These are phyloP conservation scores for Podiceps cristatus DNA, from an alignment of 2,113 vertebrate genomes.

Conservation along the genomic window DNA sequence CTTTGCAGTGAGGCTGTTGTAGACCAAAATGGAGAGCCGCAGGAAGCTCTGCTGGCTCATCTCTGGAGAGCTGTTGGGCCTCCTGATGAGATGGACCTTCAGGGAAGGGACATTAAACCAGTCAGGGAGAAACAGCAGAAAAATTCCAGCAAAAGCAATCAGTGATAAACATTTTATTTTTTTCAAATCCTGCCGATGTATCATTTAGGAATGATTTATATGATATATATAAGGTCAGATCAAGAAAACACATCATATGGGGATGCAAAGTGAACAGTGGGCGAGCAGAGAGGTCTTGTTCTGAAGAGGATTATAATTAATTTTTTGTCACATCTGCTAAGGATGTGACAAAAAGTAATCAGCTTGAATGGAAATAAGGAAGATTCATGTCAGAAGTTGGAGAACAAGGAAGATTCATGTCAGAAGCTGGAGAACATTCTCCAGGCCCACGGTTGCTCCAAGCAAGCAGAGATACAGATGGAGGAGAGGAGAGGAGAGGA, in stretches of 20 bases:
- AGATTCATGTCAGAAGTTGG: not conserved
- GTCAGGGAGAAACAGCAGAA: not conserved
- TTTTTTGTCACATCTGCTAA: not conserved
- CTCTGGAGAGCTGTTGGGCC: not conserved
- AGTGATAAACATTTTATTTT: not conserved
- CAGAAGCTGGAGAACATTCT: not conserved
- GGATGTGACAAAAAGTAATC: not conserved
- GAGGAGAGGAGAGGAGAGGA: rapidly evolving
- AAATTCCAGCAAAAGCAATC: not conserved
- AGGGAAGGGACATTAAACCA: not conserved
- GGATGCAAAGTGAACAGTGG: not conserved
- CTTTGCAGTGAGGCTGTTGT: not conserved
- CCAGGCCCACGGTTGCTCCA: not conserved
- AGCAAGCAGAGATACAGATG: no score
- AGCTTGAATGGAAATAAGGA: not conserved
- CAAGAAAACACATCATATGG: not conserved
- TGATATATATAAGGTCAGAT: not conserved
- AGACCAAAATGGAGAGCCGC: not conserved
- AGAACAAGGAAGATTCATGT: not conserved
- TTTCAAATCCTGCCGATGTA: not conserved
- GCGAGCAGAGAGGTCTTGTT: not conserved
- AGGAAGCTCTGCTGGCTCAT: not conserved
- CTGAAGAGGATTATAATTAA: not conserved
- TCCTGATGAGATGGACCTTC: not conserved
- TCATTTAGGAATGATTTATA: not conserved